Evolutionary conservation across 2,797 vertebrate species (phyloP).

Genomic region (Pseudocheirus occidentalis): DNA sequence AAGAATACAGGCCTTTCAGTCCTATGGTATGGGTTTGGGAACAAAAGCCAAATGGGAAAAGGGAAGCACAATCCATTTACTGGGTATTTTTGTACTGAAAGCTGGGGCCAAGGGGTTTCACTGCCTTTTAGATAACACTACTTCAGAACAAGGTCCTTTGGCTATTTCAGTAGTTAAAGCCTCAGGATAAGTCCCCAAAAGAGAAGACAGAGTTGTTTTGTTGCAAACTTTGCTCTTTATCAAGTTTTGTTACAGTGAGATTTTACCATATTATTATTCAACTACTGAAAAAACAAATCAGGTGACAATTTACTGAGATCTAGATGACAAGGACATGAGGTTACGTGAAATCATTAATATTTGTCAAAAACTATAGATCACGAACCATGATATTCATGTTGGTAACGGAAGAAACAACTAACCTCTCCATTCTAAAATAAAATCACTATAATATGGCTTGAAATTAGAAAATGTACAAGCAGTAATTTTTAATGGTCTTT

Average conservation of each 20-base stretch:
- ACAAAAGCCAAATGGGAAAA: background rate
- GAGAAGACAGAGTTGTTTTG: constrained; percentile 10
- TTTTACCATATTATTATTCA: constrained; percentile 32
- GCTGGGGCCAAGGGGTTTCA: background rate
- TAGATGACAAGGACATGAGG: background rate
- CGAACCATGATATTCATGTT: constrained; percentile 65
- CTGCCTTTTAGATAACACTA: background rate
- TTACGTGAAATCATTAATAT: constrained; percentile 62
- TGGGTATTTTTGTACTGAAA: background rate
- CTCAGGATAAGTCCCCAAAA: background rate
- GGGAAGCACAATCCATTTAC: background rate
- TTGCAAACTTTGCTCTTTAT: constrained; percentile 40
- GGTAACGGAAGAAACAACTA: constrained; percentile 35
- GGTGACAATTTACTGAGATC: constrained; percentile 9
- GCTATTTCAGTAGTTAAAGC: background rate
- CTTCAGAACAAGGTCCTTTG: background rate
- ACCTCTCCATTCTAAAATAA: constrained; percentile 52
- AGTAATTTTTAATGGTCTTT: background rate
- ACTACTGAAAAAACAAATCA: constrained; percentile 11
- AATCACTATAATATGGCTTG: background rate
- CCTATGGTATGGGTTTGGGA: background rate
- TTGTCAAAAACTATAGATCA: constrained; percentile 58
- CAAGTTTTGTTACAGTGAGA: constrained; percentile 27
- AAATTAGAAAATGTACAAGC: background rate
- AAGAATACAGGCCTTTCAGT: background rate